These are phyloP conservation scores for Lanistes nyassanus DNA, from an alignment of 1,140 invertebrate species.

Conservation along the genomic window DNA sequence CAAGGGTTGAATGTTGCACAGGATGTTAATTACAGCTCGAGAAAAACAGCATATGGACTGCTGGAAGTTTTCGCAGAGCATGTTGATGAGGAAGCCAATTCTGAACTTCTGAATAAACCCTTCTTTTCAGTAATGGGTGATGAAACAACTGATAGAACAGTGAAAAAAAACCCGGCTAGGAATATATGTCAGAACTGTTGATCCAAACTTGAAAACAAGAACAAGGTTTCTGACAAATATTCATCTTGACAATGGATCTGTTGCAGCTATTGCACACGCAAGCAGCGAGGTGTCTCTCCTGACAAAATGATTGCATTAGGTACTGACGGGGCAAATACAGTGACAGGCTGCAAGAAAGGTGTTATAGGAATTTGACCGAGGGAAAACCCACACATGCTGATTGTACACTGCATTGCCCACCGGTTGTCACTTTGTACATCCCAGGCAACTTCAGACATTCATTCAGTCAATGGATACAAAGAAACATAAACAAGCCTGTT, in stretches of 20 bases:
- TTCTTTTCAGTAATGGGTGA: background rate
- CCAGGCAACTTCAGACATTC: slow-evolving; percentile 25
- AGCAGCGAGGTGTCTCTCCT: slow-evolving; percentile 9
- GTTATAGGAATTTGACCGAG: slow-evolving; percentile 11
- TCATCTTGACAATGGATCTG: slow-evolving; percentile 20
- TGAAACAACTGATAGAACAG: background rate
- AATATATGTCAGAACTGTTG: background rate
- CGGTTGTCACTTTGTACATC: slow-evolving; percentile 29
- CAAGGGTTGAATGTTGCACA: background rate
- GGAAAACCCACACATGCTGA: slow-evolving; percentile 28
- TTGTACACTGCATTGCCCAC: slow-evolving; percentile 32
- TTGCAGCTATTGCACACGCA: slow-evolving; percentile 1
- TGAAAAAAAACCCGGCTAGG: slow-evolving; percentile 3
- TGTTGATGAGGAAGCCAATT: background rate
- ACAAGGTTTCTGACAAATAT: slow-evolving; percentile 23
- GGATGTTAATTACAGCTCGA: background rate
- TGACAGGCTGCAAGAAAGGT: slow-evolving; percentile 35
- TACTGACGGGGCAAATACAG: slow-evolving; percentile 33
- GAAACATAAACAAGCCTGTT: slow-evolving; percentile 22
- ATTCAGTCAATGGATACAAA: slow-evolving; percentile 13
- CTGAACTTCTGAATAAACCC: background rate
- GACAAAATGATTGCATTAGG: slow-evolving; percentile 31
- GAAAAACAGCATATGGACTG: background rate
- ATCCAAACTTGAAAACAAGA: background rate
- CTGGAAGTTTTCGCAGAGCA: background rate